Conservation (phyloP, 1,140 invertebrate species). For the Apis dorsata region DNA sequence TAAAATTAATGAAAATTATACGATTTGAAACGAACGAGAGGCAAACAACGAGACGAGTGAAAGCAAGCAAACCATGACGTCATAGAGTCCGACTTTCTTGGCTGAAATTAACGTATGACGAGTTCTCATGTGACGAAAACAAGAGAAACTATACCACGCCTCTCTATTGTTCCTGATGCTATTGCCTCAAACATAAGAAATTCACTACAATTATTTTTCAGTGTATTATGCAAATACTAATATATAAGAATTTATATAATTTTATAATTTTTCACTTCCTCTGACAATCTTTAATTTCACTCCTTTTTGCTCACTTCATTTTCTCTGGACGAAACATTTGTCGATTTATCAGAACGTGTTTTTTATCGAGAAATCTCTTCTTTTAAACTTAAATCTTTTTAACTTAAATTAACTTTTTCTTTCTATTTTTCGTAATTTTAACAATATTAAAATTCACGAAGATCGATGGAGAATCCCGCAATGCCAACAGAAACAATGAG, state of each 20-base stretch:
- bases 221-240: constrained; percentile 9
- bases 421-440: not conserved
- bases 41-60: constrained; percentile 43
- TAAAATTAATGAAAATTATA: constrained; percentile 1
- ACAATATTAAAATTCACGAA: not conserved
- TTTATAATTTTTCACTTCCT: constrained; percentile 20
- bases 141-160: constrained; percentile 41
- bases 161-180: constrained; percentile 10
- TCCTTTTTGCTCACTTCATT: not conserved
- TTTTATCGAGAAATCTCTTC: not conserved
- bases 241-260: constrained; percentile 22
- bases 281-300: not conserved
- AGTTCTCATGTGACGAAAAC: constrained; percentile 44
- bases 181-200: not conserved
- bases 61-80: constrained; percentile 59
- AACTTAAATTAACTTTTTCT: not conserved
- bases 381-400: not conserved
- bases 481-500: not conserved
- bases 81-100: constrained; percentile 66
- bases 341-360: not conserved
- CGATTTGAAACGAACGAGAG: constrained; percentile 2
- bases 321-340: not conserved
- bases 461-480: not conserved
- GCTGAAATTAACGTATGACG: constrained; percentile 57
- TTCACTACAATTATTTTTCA: constrained; percentile 23